A percentile compares a stretch with the other conserved stretches of the same genome.
phyloP scores from a whole-genome alignment of 2,888 invertebrate genomes.

The Scaptomyza tumidula region DNA sequence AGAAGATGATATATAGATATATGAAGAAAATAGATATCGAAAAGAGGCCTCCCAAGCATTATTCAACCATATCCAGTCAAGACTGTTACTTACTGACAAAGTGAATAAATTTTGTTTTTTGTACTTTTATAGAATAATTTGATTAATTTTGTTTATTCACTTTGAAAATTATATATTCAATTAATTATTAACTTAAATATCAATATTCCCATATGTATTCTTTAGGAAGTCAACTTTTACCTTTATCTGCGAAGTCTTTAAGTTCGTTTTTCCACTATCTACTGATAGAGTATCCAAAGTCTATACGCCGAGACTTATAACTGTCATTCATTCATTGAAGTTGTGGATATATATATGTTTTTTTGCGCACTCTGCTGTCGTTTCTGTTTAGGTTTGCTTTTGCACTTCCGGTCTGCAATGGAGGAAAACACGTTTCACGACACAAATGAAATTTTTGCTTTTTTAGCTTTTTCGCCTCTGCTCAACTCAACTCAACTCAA shows the following conservation, averaged over 20 bases:
- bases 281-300: constrained; percentile 13
- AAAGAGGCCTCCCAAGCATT: no score
- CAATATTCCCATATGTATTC: no score
- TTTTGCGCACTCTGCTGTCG: constrained; percentile 47
- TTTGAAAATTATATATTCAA: no score
- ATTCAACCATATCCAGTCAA: no score
- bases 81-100: no score
- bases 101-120: not conserved
- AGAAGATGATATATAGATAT: no score
- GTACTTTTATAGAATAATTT: no score
- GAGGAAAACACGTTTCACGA: constrained; percentile 69
- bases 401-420: constrained; percentile 69
- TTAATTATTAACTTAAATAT: no score
- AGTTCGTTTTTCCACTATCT: not conserved
- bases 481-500: constrained; percentile 2
- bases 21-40: no score
- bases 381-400: constrained; percentile 71
- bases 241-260: no score
- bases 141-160: no score
- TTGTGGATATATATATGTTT: not conserved
- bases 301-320: constrained; percentile 11
- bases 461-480: constrained; percentile 56
- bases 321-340: constrained; percentile 50
- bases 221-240: no score
- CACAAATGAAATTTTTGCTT: constrained; percentile 61